Conservation (phyloP, 2,113 vertebrate species). For the Pachypanchax playfairii region DNA sequence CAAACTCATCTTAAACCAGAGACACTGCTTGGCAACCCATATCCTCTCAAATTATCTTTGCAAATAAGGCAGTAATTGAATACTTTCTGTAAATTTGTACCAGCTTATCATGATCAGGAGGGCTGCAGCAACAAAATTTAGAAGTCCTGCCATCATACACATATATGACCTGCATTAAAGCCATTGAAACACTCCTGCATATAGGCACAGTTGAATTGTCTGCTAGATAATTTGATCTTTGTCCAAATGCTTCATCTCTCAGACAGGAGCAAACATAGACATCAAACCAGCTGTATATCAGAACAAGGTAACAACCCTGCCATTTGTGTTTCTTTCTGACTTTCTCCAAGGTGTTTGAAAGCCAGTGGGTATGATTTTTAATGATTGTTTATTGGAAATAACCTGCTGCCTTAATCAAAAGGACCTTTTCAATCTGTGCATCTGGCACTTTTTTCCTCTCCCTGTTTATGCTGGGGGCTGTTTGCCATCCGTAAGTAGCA, state of each 20-base stretch:
- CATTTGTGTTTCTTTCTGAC: conserved; percentile 25
- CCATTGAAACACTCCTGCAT: background rate
- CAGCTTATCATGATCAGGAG: background rate
- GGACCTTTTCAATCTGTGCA: conserved; percentile 68
- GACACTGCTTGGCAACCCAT: too few relatives aligned
- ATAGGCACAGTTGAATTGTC: conserved; percentile 22
- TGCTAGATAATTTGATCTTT: conserved; percentile 30
- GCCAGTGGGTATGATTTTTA: conserved; percentile 68
- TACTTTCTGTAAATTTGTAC: too few relatives aligned
- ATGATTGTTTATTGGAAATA: conserved; percentile 72
- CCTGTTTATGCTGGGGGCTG: conserved; percentile 66
- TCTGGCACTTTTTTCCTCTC: conserved; percentile 33
- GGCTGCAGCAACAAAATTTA: conserved; percentile 8
- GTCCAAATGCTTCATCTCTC: conserved; percentile 28
- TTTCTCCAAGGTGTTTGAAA: conserved; percentile 48
- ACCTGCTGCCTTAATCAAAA: conserved; percentile 68
- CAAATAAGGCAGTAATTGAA: too few relatives aligned
- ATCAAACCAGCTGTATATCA: conserved; percentile 28
- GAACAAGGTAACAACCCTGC: conserved; percentile 26
- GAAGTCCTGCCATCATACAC: background rate
- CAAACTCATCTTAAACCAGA: too few relatives aligned
- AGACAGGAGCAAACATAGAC: conserved; percentile 35
- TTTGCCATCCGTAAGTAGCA: conserved; percentile 50
- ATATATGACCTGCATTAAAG: background rate
- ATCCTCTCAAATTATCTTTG: too few relatives aligned